phyloP scores from a whole-genome alignment of 2,888 invertebrate species.

The Drosophila maculinotata region DNA sequence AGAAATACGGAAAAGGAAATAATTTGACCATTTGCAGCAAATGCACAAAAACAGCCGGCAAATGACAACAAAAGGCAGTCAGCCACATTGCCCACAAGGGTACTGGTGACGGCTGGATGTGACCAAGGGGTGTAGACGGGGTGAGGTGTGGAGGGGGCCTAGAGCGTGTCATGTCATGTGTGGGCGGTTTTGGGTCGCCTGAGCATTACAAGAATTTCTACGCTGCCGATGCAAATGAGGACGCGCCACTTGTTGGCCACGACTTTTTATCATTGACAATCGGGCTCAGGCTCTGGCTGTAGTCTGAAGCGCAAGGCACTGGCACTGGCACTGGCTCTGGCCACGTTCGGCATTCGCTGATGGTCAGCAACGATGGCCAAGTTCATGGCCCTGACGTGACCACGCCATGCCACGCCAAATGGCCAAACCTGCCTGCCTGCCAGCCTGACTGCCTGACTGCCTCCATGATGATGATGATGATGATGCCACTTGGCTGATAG shows the following conservation, averaged over 20 bases:
- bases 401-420: constrained; percentile 51
- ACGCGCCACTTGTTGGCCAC: constrained; percentile 79
- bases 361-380: constrained; percentile 77
- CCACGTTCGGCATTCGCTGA: constrained; percentile 65
- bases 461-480: constrained; percentile 48
- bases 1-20: constrained; percentile 78
- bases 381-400: constrained; percentile 76
- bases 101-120: background rate
- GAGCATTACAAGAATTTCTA: constrained; percentile 63
- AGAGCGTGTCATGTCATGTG: constrained; percentile 65
- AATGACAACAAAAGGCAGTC: constrained; percentile 68
- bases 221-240: constrained; percentile 70
- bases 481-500: constrained; percentile 75
- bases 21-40: constrained; percentile 77
- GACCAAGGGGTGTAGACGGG: background rate
- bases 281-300: constrained; percentile 35
- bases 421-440: constrained; percentile 39
- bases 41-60: constrained; percentile 62
- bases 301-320: background rate
- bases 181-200: constrained; percentile 60
- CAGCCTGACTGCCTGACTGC: constrained; percentile 24
- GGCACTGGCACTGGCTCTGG: constrained; percentile 24
- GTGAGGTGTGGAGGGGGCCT: background rate
- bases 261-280: constrained; percentile 75
- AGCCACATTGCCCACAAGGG: constrained; percentile 56